Base-by-base conservation (phyloP, 2,797 vertebrate genomes). In the Hybognathus amarus region DNA sequence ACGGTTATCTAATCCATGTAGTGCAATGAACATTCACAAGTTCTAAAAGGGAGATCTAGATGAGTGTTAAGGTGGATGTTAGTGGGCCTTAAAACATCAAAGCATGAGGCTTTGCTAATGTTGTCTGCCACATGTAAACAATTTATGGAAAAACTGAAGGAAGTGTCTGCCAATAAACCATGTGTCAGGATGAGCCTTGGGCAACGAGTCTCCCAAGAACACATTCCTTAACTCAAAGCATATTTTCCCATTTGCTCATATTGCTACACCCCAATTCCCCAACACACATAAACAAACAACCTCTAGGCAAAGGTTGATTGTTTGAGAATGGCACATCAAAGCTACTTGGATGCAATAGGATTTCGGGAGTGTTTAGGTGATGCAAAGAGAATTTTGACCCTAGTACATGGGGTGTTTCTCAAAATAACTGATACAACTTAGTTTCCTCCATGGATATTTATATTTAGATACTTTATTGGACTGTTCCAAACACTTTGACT, bases 311-410 rank as follows among this genome's bases (percentile, higher is more conserved):
- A 42, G 67, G 59, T 45, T 82, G 85, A 68, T n/a, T 73, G 78
- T 85, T 87, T 83, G 84, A 87, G 83, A 88, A 79, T 86, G 20
- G 80, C 61, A 83, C 83, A 69, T 78, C 86, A 86, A 87, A 86
- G 79, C 79, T 69, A 33, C 47, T 7, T 63, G 52, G 56, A 85
- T 68, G 78, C 52, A 83, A 87, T 24, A 80, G 45, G 67, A 79
- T 87, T 47, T 87, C 83, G 85, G 80, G 59, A 77, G 61, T 84
- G 17, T 52, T 79, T 30, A 54, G 54, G 33, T 20, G 2, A 33
- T 47, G 77, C 18, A n/a, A 40, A 42, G 47, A 75, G 36, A 70
- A 70, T 77, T 67, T 15, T 38, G 56, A 63, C n/a, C 54, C 54
- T 24, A n/a, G 59, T 2, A 76, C 33, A 74, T 4, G 11, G 10